Conservation (phyloP, 2,797 vertebrate genomes). For the Neoniphon sammara region DNA sequence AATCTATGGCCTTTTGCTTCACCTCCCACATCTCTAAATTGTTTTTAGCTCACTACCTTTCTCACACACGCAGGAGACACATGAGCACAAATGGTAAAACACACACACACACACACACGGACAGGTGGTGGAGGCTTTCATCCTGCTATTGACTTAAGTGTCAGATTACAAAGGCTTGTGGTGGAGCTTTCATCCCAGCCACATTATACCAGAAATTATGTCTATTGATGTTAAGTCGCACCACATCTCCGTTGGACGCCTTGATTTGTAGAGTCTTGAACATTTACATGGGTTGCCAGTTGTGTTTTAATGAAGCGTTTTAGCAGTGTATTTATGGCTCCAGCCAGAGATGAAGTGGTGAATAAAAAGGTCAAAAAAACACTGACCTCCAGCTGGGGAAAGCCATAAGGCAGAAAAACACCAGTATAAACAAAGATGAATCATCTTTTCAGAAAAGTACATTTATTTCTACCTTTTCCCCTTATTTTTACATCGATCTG, state of each 20-base stretch:
- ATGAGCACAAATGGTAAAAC: too few species aligned
- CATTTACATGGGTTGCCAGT: too few species aligned
- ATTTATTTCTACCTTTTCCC: too few species aligned
- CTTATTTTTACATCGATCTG: too few species aligned
- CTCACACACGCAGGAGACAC: background rate
- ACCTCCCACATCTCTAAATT: background rate
- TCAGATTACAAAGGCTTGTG: slow-evolving; percentile 11
- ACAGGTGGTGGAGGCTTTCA: slow-evolving; percentile 1
- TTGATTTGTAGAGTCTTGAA: background rate
- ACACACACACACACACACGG: background rate
- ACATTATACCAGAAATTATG: slow-evolving; percentile 17
- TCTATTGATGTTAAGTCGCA: background rate
- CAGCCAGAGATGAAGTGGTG: too few species aligned
- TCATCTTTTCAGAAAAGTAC: too few species aligned
- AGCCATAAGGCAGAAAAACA: too few species aligned
- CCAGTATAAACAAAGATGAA: too few species aligned
- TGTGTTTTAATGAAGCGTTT: too few species aligned
- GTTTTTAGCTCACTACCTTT: background rate
- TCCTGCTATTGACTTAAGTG: slow-evolving; percentile 19
- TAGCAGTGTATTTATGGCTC: too few species aligned
- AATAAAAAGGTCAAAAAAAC: too few species aligned
- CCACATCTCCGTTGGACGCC: background rate
- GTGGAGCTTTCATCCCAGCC: slow-evolving; percentile 17
- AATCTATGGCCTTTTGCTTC: background rate
- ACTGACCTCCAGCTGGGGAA: too few species aligned